Conservation (phyloP, 2,797 vertebrate species). For the Danionella dracula region DNA sequence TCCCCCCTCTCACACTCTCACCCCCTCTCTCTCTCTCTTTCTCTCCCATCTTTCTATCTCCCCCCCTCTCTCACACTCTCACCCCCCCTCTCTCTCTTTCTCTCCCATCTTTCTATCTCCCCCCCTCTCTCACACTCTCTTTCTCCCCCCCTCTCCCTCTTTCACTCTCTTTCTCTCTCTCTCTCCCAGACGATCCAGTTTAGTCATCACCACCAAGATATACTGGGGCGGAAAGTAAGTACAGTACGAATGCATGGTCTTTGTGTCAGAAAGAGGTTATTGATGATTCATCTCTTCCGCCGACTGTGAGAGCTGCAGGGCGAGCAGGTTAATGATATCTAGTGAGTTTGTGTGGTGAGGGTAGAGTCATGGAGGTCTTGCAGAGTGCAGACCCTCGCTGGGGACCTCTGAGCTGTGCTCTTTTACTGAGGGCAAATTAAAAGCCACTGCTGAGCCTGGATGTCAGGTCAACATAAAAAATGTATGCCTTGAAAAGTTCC, state of each 20-base stretch:
- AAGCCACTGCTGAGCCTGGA: constrained; percentile 32
- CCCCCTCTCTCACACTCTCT: no score
- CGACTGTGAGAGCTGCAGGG: not conserved
- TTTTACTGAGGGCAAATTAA: constrained; percentile 45
- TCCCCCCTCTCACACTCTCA: no score
- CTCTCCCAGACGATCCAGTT: constrained; percentile 82
- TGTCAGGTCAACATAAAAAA: constrained; percentile 17
- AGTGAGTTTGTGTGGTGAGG: not conserved
- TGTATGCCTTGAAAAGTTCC: constrained; percentile 22
- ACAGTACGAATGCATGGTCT: not conserved
- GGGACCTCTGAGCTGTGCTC: constrained; percentile 34
- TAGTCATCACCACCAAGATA: constrained; percentile 96
- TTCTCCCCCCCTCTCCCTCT: no score
- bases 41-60: no score
- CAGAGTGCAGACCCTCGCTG: constrained; percentile 2
- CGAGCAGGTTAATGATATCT: constrained; percentile 11
- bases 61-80: no score
- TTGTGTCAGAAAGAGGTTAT: constrained; percentile 1
- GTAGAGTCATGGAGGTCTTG: not conserved
- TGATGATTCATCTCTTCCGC: not conserved
- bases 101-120: no score
- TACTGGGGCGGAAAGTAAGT: constrained; percentile 97
- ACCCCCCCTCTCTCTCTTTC: no score
- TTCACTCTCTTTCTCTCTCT: constrained; percentile 7
- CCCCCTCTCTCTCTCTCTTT: no score